Base-by-base conservation (phyloP, 64 coral and sea anemone genomes). In the Anthopleura sola region DNA sequence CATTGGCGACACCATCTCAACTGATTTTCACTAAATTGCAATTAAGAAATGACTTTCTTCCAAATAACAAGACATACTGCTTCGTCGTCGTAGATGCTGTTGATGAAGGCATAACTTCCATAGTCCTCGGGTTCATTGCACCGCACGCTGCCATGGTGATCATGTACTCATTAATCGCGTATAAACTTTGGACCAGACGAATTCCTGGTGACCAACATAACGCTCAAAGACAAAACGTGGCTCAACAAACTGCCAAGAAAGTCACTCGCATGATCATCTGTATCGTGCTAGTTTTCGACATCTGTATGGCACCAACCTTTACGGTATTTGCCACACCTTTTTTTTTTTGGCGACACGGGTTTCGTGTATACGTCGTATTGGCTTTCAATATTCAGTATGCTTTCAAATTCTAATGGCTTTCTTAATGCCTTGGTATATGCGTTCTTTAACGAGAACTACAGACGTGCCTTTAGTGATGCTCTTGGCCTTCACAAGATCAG, bases 211-310 rank as follows among this genome's bases (percentile, higher is more conserved):
- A 87, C 8, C 32, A 36, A 13, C 36, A 20, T 8, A 51, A 56
- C 50, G 75, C 13, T 2, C 33, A 24, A 6, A 53, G 76, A 20
- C 29, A 78, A 36, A 53, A 24, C 1, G n/a, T 37, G 23, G 86
- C 74, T 17, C 75, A 23, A 31, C 68, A 36, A 14, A 78, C 50
- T 36, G 86, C 86, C 10, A 49, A 49, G 34, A 87, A 77, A 50
- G 86, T 87, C 44, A 87, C 85, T 21, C 16, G 55, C 36, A 54
- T 78, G 76, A 87, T 87, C 32, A 87, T 87, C 13, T 87, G 26
- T 6, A 34, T 86, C 34, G 8, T 75, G 3, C 18, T 26, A 24
- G 62, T 68, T 4, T 68, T 68, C 24, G 62, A 68, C 8, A 68
- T 13, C 26, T 68, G 62, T 29, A 68, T 68, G 62, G 62, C n/a